Evolutionary conservation across 2,888 invertebrate genomes (phyloP).

Genomic region (Trissoscelio sp.): DNA sequence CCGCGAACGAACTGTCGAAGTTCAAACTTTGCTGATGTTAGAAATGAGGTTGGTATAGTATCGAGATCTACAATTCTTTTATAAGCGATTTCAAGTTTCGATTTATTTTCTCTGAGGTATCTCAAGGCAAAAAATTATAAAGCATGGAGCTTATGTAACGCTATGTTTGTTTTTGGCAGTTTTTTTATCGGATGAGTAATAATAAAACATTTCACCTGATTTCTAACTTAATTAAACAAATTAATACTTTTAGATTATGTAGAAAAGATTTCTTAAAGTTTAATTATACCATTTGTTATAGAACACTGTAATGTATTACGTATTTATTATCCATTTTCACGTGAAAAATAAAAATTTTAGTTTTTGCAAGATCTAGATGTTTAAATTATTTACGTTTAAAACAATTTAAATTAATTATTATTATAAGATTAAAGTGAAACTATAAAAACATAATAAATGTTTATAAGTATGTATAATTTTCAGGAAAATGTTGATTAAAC

Average conservation of each 20-base stretch:
- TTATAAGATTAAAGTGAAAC: too few species aligned
- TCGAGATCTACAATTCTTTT: neutral
- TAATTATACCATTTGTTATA: neutral
- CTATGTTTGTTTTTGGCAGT: slow-evolving; percentile 1
- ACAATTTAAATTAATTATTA: too few species aligned
- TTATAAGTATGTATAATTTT: too few species aligned
- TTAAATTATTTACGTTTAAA: too few species aligned
- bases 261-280: too few species aligned
- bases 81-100: slow-evolving; percentile 11
- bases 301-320: too few species aligned
- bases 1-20: slow-evolving; percentile 18
- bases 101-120: slow-evolving; percentile 1
- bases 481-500: too few species aligned
- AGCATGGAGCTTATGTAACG: neutral
- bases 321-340: too few species aligned
- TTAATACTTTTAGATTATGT: too few species aligned
- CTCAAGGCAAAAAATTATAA: neutral
- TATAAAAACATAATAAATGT: too few species aligned
- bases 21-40: slow-evolving; percentile 18
- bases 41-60: slow-evolving; percentile 6
- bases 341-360: too few species aligned
- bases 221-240: neutral
- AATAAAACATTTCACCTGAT: neutral
- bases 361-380: too few species aligned
- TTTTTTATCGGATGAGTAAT: slow-evolving; percentile 2